Conservation (phyloP, 2,113 vertebrate species). For the Anguilla japonica region DNA sequence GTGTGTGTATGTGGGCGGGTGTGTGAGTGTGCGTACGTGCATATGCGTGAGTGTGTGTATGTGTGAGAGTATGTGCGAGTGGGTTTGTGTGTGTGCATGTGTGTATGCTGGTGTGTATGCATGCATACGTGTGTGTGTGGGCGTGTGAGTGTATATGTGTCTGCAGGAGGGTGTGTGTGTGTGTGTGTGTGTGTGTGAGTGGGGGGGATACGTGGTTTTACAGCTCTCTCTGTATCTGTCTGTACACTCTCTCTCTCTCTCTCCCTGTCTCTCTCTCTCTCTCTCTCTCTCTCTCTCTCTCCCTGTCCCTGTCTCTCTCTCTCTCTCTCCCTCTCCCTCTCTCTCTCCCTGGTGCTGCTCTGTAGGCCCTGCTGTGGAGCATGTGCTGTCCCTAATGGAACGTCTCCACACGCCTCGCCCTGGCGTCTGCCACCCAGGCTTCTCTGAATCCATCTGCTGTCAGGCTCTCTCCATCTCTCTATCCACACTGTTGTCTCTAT, state of each 20-base stretch:
- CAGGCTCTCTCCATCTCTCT: background rate
- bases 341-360: too few species aligned
- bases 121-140: background rate
- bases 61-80: background rate
- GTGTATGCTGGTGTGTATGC: too few species aligned
- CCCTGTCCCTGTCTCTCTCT: background rate
- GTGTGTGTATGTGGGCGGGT: background rate
- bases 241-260: too few species aligned
- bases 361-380: background rate
- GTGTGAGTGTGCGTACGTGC: background rate
- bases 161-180: background rate
- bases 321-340: background rate
- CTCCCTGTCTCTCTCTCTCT: too few species aligned
- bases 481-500: background rate
- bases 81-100: too few species aligned
- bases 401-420: background rate
- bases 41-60: background rate
- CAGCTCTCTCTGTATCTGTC: background rate
- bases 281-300: background rate
- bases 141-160: background rate
- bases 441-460: background rate
- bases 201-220: background rate
- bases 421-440: background rate
- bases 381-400: conserved; percentile 7
- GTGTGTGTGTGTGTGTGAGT: background rate